Evolutionary conservation across 2,888 invertebrate species (phyloP), one percentile per base, ranked within the genome.

Genomic region (Parapristionchus giblindavisi): DNA sequence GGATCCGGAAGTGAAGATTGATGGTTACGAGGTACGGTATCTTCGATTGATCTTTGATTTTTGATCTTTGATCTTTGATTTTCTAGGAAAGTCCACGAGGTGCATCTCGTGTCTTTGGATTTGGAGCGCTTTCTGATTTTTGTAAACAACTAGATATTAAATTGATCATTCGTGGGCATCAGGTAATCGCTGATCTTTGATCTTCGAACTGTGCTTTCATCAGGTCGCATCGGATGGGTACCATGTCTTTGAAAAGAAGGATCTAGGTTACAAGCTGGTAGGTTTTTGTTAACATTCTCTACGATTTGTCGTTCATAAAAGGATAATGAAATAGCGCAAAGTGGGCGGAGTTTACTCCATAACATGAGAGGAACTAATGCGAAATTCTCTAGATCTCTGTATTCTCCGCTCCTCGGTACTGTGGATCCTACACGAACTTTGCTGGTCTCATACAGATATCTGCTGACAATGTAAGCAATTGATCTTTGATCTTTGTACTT

Each of bases 211-310:
- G 8, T 24, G 24, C 14, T 54, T 54, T 29, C 34, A 52, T 54
- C 61, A 79, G 76, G 84, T 84, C n/a, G 83, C 83, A 17, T 79
- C 80, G 40, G 84, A 84, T 90, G 98, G 98, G 11, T 98, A 98
- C 89, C 97, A 98, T 75, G 90, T 90, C 85, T 91, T 91, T 90
- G 97, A 97, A 77, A 97, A 99, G 90, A 91, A 76, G 17, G 74
- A 76, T n/a, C 68, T 84, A 36, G 83, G 52, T 34, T 51, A 24
- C 14, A 68, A 29, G 40, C 40, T 65, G 52, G 68, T 81, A 8
- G 34, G n/a, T 60, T 14, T 21, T 48, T 48, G 48, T 48, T n/a
- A n/a, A n/a, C n/a, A n/a, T n/a, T n/a, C 6, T n/a, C 32, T 11
- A 14, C 4, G 4, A 43, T 29, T 29, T 27, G 2, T 29, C 0